Evolutionary conservation across 2,888 invertebrate species (phyloP), one percentile per base, ranked within the genome.

Genomic region (Seira sanloemensis): DNA sequence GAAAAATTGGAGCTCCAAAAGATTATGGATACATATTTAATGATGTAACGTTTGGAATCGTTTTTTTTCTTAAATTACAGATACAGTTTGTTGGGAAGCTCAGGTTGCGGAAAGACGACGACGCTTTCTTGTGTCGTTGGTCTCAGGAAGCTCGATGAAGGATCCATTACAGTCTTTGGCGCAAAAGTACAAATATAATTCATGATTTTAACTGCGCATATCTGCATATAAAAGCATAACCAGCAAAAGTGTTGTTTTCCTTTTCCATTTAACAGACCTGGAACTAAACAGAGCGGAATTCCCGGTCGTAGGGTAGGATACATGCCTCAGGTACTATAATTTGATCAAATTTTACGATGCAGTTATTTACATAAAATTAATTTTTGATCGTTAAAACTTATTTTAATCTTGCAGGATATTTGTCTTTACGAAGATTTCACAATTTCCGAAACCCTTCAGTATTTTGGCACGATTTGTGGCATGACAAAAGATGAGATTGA

Each of bases 11-110:
- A n/a, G n/a, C n/a, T n/a, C n/a, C n/a, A 65, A 67, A 65, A 12
- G 2, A 18, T 58, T 23, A 4, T 50, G 4, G 12, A 37, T 12
- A 9, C 5, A 12, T 37, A 37, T 37, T 37, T 37, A 37, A 37
- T 9, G 5, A 37, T 9, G 37, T 18, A 16, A 19, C 19, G 4
- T 12, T 71, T 7, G 9, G 7, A 66, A 25, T 24, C 58, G 25
- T 26, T 18, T 65, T 1, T 62, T 62, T 37, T 58, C 12, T 65
- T 71, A 73, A 46, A 37, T 58, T 81, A 66, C 92, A 98, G 98
- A 92, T 98, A 98, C 91, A 98, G 98, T 82, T 93, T 98, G 9
- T 93, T 98, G 21, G 98, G 98, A 25, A 97, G 98, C 5, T 97
- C 97, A 81, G 98, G 98, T 27, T 98, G 98, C 91, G 97, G 97